These are phyloP conservation scores for Eristalis intricaria DNA, from an alignment of 2,888 invertebrate species.

Conservation along the genomic window DNA sequence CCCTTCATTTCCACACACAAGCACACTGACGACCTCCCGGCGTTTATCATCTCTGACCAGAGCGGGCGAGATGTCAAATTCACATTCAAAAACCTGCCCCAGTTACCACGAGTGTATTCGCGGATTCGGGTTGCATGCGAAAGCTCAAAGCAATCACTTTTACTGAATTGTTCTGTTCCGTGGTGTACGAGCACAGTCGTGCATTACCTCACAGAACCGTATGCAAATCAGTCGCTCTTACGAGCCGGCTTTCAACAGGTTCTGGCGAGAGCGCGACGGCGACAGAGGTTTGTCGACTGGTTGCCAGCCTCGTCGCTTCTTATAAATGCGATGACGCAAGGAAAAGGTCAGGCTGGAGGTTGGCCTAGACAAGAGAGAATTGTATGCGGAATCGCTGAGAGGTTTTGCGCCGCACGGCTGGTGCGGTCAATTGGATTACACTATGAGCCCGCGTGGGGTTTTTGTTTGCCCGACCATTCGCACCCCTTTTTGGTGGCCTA, in stretches of 20 bases:
- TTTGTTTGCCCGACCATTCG: background rate
- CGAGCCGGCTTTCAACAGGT: slow-evolving; percentile 39
- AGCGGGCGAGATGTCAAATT: background rate
- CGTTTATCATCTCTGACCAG: background rate
- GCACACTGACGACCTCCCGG: background rate
- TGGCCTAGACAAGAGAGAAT: background rate
- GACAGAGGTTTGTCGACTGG: background rate
- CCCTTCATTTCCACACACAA: background rate
- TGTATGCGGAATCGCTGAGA: background rate
- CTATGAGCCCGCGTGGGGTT: background rate
- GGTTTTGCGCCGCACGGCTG: background rate
- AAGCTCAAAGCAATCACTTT: background rate
- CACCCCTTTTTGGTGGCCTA: background rate
- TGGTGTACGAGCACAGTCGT: background rate
- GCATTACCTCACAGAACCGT: slow-evolving; percentile 9
- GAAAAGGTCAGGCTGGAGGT: background rate
- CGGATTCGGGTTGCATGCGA: background rate
- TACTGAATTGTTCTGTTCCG: background rate
- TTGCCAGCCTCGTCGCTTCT: background rate
- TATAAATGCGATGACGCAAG: background rate
- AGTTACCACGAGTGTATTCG: background rate
- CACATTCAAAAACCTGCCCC: background rate
- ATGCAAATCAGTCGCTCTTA: slow-evolving; percentile 27
- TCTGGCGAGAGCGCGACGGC: background rate
- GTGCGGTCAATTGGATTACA: background rate